Percentiles rank a stretch among this genome's conserved stretches.
Evolutionary conservation across 2,113 vertebrate genomes (phyloP).

Genomic region (Crotalus helleri): DNA sequence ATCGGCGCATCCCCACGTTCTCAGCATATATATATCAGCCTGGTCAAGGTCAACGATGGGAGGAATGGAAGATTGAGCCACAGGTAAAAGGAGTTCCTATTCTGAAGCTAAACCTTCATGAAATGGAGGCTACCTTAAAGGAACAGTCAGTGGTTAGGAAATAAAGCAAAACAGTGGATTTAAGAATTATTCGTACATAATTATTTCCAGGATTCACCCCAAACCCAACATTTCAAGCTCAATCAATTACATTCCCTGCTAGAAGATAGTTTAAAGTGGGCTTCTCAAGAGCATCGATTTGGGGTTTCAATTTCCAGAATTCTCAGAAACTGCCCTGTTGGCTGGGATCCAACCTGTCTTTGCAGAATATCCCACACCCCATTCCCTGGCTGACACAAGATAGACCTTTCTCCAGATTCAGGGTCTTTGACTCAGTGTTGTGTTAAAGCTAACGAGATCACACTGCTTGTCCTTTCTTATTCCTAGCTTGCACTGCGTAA

Average conservation of each 20-base stretch:
- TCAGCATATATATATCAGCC: background rate
- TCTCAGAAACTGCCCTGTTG: too few relatives aligned
- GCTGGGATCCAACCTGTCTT: too few relatives aligned
- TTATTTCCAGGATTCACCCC: background rate
- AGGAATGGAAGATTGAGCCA: background rate
- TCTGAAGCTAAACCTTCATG: background rate
- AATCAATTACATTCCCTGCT: background rate
- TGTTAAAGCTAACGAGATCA: too few relatives aligned
- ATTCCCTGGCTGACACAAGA: too few relatives aligned
- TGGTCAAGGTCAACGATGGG: accelerated
- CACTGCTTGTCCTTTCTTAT: background rate
- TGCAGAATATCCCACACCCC: too few relatives aligned
- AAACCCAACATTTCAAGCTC: too few relatives aligned
- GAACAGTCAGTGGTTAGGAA: background rate
- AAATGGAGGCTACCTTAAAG: background rate
- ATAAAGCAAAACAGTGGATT: background rate
- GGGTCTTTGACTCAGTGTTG: too few relatives aligned
- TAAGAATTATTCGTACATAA: background rate
- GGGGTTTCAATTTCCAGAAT: too few relatives aligned
- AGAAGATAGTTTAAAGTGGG: background rate
- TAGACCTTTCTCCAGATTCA: too few relatives aligned
- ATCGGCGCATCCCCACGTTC: background rate
- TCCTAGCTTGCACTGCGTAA: background rate
- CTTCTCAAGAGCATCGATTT: too few relatives aligned
- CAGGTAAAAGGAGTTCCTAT: background rate